phyloP scores from a whole-genome alignment of 2,797 vertebrate species.

The Anas bernieri region DNA sequence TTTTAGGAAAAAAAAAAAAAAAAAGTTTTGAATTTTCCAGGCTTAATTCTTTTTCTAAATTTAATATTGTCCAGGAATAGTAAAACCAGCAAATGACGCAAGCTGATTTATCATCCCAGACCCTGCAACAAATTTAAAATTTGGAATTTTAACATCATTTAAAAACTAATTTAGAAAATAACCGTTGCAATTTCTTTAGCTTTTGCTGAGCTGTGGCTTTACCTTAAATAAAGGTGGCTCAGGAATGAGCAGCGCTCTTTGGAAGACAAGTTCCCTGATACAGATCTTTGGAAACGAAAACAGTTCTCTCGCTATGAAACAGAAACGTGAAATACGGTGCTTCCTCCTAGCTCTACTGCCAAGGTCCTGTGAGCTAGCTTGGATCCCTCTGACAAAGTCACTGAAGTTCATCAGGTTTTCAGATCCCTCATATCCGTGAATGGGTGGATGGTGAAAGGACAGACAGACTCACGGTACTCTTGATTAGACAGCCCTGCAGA shows the following conservation, averaged over 20 bases:
- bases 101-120: background rate
- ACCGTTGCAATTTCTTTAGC: background rate
- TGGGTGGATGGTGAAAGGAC: background rate
- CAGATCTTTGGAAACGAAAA: constrained; percentile 40
- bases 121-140: background rate
- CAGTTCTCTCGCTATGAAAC: background rate
- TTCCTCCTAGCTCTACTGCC: background rate
- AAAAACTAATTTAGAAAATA: background rate
- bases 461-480: rapidly evolving
- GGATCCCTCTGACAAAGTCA: background rate
- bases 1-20: background rate
- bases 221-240: background rate
- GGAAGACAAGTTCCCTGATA: constrained; percentile 10
- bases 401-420: background rate
- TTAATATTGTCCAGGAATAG: background rate
- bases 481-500: background rate
- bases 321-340: background rate
- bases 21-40: background rate
- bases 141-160: background rate
- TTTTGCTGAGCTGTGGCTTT: background rate
- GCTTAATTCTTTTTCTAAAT: background rate
- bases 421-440: background rate
- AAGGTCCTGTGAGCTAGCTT: background rate
- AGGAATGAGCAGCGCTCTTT: background rate
- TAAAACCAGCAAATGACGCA: background rate